These are phyloP conservation scores for Brachyrhaphis roseni DNA, from an alignment of 2,797 vertebrate species.

Conservation along the genomic window DNA sequence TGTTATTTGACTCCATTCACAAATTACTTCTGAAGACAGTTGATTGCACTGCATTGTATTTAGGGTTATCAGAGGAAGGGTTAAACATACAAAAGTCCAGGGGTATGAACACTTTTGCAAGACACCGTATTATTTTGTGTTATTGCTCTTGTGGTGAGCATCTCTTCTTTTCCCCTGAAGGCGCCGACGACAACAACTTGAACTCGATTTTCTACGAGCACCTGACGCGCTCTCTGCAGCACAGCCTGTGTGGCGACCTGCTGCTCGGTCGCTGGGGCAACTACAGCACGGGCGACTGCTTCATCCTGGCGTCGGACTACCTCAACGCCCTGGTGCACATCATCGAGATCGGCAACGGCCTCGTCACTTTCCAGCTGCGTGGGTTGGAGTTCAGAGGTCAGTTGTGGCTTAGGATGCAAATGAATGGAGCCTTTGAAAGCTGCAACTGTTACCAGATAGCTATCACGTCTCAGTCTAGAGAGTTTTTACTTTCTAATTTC, in stretches of 20 bases:
- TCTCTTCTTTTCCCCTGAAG: slow-evolving; percentile 62
- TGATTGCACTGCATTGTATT: background rate
- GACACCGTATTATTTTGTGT: background rate
- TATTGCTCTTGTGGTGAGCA: background rate
- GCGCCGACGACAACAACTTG: slow-evolving; percentile 97
- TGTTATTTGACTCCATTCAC: background rate
- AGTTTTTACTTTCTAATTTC: background rate
- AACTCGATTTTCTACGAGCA: slow-evolving; percentile 99
- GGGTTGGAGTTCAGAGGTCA: slow-evolving; percentile 99
- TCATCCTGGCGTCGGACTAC: slow-evolving; percentile 99
- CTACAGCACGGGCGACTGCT: slow-evolving; percentile 96
- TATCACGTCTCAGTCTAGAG: background rate
- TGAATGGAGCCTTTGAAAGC: background rate
- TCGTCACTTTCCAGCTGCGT: slow-evolving; percentile 96
- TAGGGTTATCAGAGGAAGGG: background rate
- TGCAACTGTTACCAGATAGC: too few relatives aligned
- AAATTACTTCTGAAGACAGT: background rate
- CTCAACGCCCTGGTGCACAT: slow-evolving; percentile 98
- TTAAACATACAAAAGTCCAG: background rate
- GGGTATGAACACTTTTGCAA: background rate
- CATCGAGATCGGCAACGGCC: slow-evolving; percentile 96
- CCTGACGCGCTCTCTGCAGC: slow-evolving; percentile 96
- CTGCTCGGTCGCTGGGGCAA: slow-evolving; percentile 96
- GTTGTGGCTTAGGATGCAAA: slow-evolving; percentile 24
- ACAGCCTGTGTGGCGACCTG: slow-evolving; percentile 95